These are phyloP conservation scores for Stenotaenia linearis DNA, from an alignment of 2,888 invertebrate species.

Conservation along the genomic window DNA sequence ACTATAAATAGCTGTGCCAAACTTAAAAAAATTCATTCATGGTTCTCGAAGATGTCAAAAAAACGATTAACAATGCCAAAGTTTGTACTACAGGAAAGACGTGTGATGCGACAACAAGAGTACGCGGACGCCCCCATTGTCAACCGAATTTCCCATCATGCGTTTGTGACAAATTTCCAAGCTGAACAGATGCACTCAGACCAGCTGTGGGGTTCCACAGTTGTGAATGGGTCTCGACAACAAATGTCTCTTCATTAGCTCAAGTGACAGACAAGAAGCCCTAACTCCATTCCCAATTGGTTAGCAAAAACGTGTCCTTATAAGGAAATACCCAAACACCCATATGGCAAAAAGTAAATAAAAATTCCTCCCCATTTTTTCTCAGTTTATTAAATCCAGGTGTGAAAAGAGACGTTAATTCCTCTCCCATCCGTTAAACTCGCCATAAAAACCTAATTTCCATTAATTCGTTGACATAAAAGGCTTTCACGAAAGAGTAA, in stretches of 20 bases:
- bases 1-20: background rate
- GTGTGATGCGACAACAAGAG: background rate
- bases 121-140: background rate
- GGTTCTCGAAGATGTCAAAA: background rate
- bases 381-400: background rate
- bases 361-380: background rate
- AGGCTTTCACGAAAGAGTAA: too few relatives aligned
- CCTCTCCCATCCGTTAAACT: background rate
- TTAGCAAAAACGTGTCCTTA: background rate
- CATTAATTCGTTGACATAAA: too few relatives aligned
- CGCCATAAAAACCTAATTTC: background rate
- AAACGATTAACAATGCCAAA: too few relatives aligned
- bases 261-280: conserved; percentile 24
- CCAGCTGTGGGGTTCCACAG: background rate
- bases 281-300: background rate
- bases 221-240: conserved; percentile 1
- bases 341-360: background rate
- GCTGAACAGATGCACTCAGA: background rate
- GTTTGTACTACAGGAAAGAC: background rate
- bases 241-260: conserved; percentile 23
- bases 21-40: background rate
- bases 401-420: background rate
- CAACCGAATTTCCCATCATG: conserved; percentile 24
- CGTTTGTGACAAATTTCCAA: conserved; percentile 21
- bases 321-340: background rate